Evolutionary conservation across 1,140 invertebrate genomes (phyloP).

Genomic region (Drosophila punjabiensis): DNA sequence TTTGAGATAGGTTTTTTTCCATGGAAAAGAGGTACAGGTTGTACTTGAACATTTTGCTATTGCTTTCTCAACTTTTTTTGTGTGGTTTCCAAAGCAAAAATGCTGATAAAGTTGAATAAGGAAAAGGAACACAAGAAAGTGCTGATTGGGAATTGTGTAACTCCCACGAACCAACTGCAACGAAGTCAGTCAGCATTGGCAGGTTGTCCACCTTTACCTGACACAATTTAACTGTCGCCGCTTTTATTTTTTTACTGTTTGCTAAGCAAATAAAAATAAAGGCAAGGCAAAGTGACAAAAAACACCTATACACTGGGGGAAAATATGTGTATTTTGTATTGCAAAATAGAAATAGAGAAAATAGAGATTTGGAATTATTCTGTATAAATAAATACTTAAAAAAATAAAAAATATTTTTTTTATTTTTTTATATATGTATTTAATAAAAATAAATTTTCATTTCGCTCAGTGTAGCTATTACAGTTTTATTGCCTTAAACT

Average conservation of each 20-base stretch:
- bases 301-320: neutral
- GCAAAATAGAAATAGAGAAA: neutral
- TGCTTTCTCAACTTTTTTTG: constrained; percentile 2
- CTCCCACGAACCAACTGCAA: constrained; percentile 23
- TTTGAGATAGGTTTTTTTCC: constrained; percentile 4
- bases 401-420: too few relatives aligned
- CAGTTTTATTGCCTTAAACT: neutral
- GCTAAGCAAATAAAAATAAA: constrained; percentile 41
- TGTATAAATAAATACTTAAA: too few relatives aligned
- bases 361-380: neutral
- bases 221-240: constrained; percentile 38
- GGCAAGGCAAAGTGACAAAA: constrained; percentile 23
- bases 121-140: constrained; percentile 6
- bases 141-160: constrained; percentile 36
- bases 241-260: constrained; percentile 25
- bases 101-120: constrained; percentile 19
- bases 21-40: neutral
- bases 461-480: neutral
- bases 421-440: too few relatives aligned
- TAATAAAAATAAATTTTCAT: too few relatives aligned
- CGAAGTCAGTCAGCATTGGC: constrained; percentile 14
- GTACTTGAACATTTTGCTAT: neutral
- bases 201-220: constrained; percentile 51
- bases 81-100: neutral
- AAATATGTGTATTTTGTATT: neutral